Evolutionary conservation across 2,888 invertebrate genomes (phyloP).

Genomic region (Mycalesis mineus): DNA sequence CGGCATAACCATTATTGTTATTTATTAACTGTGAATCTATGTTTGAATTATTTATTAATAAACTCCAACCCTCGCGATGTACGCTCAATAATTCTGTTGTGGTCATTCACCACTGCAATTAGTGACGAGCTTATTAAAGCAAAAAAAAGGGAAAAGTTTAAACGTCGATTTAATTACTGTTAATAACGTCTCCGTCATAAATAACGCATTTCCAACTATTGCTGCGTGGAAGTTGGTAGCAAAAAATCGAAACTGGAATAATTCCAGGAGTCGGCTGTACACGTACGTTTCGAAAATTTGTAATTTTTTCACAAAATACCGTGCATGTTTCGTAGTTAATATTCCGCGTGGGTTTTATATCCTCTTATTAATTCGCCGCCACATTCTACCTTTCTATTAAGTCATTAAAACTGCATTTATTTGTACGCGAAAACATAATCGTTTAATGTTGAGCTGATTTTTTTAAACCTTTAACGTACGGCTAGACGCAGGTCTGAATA

Average conservation of each 20-base stretch:
- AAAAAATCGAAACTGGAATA: constrained; percentile 9
- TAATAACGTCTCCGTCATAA: constrained; percentile 12
- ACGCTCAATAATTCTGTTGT: not conserved
- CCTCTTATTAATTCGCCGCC: constrained; percentile 27
- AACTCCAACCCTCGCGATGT: not conserved
- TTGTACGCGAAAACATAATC: constrained; percentile 5
- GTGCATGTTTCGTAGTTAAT: constrained; percentile 8
- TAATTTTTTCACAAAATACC: constrained; percentile 12
- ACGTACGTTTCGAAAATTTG: constrained; percentile 8
- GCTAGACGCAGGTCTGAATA: not conserved
- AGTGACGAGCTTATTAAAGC: not conserved
- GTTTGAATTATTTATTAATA: constrained; percentile 1
- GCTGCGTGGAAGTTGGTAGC: not conserved
- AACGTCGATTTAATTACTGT: constrained; percentile 3
- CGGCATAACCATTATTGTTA: not conserved
- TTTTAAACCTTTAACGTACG: not conserved
- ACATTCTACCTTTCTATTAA: constrained; percentile 27
- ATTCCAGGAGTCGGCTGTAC: constrained; percentile 4
- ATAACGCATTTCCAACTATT: constrained; percentile 13
- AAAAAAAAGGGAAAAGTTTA: constrained; percentile 1
- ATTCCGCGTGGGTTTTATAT: constrained; percentile 18
- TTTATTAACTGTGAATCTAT: constrained; percentile 2
- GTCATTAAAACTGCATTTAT: constrained; percentile 19
- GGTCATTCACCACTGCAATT: constrained; percentile 3
- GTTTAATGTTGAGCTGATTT: not conserved